Evolutionary conservation across 1,140 invertebrate species (phyloP).

Genomic region (Meteorus sp.): DNA sequence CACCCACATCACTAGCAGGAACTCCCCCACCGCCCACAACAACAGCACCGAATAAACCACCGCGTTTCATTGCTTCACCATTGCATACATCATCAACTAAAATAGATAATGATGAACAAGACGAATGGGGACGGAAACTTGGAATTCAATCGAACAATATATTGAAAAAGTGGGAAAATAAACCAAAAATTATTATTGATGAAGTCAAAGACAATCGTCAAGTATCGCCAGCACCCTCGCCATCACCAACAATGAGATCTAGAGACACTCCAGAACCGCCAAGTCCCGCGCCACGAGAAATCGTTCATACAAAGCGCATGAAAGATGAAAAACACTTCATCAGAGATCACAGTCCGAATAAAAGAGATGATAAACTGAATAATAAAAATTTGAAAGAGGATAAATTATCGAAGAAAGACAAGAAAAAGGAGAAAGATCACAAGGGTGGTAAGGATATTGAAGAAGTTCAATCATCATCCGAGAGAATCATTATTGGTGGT

Average conservation of each 20-base stretch:
- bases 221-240: conserved; percentile 37
- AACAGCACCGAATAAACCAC: conserved; percentile 60
- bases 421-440: conserved; percentile 46
- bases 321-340: conserved; percentile 33
- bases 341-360: conserved; percentile 35
- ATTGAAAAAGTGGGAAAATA: conserved; percentile 52
- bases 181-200: conserved; percentile 49
- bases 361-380: conserved; percentile 39
- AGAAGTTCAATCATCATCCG: conserved; percentile 52
- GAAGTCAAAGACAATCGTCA: conserved; percentile 42
- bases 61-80: conserved; percentile 45
- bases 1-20: too few relatives aligned
- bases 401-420: conserved; percentile 46
- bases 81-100: conserved; percentile 37
- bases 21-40: too few relatives aligned
- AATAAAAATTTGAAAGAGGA: conserved; percentile 45
- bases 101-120: conserved; percentile 56
- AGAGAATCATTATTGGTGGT: conserved; percentile 81
- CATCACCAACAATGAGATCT: conserved; percentile 40
- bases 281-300: conserved; percentile 45
- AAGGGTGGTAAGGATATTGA: conserved; percentile 41
- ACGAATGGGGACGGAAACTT: conserved; percentile 84
- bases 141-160: conserved; percentile 61
- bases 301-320: conserved; percentile 31
- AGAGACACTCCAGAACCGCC: conserved; percentile 44